These are phyloP conservation scores for Gadopsis marmoratus DNA, from an alignment of 2,797 vertebrate genomes.

Conservation along the genomic window DNA sequence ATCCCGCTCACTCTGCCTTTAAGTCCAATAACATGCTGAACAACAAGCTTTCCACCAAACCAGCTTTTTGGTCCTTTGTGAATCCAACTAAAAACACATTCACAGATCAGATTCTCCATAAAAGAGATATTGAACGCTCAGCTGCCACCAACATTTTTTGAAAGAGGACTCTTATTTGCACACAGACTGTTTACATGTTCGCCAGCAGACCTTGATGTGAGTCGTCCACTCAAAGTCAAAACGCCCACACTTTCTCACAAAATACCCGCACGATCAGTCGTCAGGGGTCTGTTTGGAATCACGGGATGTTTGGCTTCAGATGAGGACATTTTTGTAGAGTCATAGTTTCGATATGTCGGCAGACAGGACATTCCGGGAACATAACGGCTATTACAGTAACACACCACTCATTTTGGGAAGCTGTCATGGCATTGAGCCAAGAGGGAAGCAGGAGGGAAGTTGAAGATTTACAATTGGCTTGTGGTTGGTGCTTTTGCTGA, in stretches of 20 bases:
- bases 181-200: slow-evolving; percentile 36
- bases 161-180: slow-evolving; percentile 36
- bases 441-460: slow-evolving; percentile 48
- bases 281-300: not conserved
- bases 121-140: slow-evolving; percentile 7
- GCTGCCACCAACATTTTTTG: slow-evolving; percentile 24
- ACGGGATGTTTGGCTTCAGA: slow-evolving; percentile 9
- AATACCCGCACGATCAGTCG: slow-evolving; percentile 34
- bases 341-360: slow-evolving; percentile 33
- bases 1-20: no score
- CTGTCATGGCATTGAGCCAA: slow-evolving; percentile 58
- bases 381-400: slow-evolving; percentile 72
- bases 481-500: slow-evolving; percentile 61
- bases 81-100: slow-evolving; percentile 3
- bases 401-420: slow-evolving; percentile 73
- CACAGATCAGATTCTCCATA: not conserved
- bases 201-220: slow-evolving; percentile 39
- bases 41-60: not conserved
- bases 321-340: slow-evolving; percentile 50
- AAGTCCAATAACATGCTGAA: not conserved
- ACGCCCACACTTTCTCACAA: slow-evolving; percentile 27
- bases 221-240: slow-evolving; percentile 37
- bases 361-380: slow-evolving; percentile 70
- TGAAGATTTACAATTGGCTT: slow-evolving; percentile 53
- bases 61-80: not conserved